Evolutionary conservation across 2,113 vertebrate species (phyloP), one percentile per base, ranked within the genome.

Genomic region (Antechinus stuartii): DNA sequence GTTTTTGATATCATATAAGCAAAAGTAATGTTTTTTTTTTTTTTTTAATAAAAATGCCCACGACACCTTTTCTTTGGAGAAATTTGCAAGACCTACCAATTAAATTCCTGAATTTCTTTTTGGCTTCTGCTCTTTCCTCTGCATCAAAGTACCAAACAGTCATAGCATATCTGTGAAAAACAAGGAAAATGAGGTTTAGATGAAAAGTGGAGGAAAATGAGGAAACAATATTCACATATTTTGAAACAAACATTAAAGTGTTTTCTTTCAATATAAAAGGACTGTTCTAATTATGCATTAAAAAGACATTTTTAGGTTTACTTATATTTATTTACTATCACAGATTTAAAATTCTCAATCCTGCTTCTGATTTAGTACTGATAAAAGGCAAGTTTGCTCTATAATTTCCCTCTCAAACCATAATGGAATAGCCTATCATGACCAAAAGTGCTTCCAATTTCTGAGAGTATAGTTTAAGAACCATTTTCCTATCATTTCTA

Each of bases 101-200:
- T 96, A 99, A 98, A 97, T 98, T 99, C 97, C 98, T 99, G 98
- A 99, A 99, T 98, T 99, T 99, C 96, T 99, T 99, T 98, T 99
- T 99, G 84, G 99, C 99, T 98, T 99, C 99, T 26, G 99, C 99
- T 98, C 99, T 98, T 97, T 99, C 99, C 97, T 99, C 99, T 0
- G 99, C 99, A 98, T 99, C 99, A 95, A 99, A 99, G 98, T 99
- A 99, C 99, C 99, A 99, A 84, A 99, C 99, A 0, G 99, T 99
- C 98, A 99, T 99, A 93, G 99, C 99, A 35, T 99, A 99, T 97
- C 99, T 99, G 97, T 42, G 95, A 97, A 97, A 98, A 54, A 98
- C 92, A 97, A 50, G 53, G 95, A 91, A 95, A 89, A 94, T 93
- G 56, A 94, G 22, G 4, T 47, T 95, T 89, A 89, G 54, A 91